These are phyloP conservation scores for Haemorhous mexicanus DNA, from an alignment of 2,113 vertebrate species.

Conservation along the genomic window DNA sequence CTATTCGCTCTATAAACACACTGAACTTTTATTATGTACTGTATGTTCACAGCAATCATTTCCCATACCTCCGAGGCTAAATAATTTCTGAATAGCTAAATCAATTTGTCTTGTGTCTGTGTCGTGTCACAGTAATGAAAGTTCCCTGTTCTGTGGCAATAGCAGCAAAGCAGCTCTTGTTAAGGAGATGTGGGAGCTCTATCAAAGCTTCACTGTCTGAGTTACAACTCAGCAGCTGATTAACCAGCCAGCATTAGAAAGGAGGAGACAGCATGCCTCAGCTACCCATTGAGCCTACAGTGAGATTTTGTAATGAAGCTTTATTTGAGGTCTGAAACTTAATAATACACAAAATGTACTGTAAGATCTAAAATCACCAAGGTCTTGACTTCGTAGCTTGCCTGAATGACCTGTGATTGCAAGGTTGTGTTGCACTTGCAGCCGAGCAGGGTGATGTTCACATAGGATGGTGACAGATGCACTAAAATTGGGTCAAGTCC, in stretches of 20 bases:
- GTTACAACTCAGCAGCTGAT: conserved; percentile 25
- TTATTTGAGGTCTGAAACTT: conserved; percentile 47
- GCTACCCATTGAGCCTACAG: background rate
- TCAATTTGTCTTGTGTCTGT: conserved; percentile 46
- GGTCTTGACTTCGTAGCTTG: conserved; percentile 38
- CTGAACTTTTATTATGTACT: conserved; percentile 28
- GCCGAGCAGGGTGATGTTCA: conserved; percentile 10
- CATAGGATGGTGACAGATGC: conserved; percentile 43
- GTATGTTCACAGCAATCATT: conserved; percentile 26
- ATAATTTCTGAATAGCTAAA: conserved; percentile 49
- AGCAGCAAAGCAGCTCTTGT: background rate
- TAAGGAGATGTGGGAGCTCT: background rate
- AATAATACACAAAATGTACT: conserved; percentile 47
- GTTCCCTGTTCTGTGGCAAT: background rate
- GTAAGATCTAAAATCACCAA: conserved; percentile 53
- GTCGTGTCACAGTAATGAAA: conserved; percentile 18
- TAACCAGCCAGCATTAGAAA: conserved; percentile 3
- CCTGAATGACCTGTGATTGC: conserved; percentile 56
- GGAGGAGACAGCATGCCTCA: background rate
- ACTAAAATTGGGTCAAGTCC: conserved; percentile 55
- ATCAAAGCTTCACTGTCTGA: background rate
- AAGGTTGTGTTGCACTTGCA: conserved; percentile 52
- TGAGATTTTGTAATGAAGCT: conserved; percentile 20
- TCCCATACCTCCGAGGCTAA: conserved; percentile 29
- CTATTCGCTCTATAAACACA: background rate